Base-by-base conservation (phyloP, 2,888 invertebrate genomes). In the Catocala fraxini region DNA sequence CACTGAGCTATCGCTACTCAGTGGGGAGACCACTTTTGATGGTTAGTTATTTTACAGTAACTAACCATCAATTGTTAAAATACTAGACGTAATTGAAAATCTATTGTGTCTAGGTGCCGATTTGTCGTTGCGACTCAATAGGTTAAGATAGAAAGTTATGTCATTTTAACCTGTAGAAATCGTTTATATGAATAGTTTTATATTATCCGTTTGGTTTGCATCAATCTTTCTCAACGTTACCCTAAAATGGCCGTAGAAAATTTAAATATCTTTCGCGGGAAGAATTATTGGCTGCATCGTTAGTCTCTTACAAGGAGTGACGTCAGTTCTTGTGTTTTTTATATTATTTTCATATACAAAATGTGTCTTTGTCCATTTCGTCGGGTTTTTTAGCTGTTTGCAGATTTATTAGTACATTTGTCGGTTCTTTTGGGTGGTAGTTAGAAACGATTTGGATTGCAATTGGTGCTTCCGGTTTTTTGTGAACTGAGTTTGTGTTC, bases 211-310 rank as follows among this genome's bases (percentile, higher is more conserved):
- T n/a, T n/a, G n/a, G n/a, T n/a, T n/a, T n/a, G n/a, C 0, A 9
- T 10, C 46, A 12, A 46, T 53, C 34, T 35, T 54, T 43, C 9
- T 7, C 45, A n/a, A 62, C 34, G 39, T 60, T 68, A 66, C 77
- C 68, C 75, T 70, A 84, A 83, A 63, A 79, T 57, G 65, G 72
- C 79, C 47, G 75, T 75, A 74, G 77, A 88, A 90, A 89, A 90
- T 91, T 89, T 88, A 90, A 92, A 92, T 92, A 75, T 77, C 68
- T 70, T 58, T 68, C 48, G 49, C 52, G 58, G 81, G 84, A 91
- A 91, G 91, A 91, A 85, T 86, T 91, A 91, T 91, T 80, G 87
- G 77, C 75, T 79, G 80, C 83, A 87, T 92, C 91, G 90, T 93
- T 91, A 93, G 89, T 84, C 85, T 75, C 84, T 85, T 87, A 86